Base-by-base conservation (phyloP, 1,140 invertebrate genomes). In the Drosophila azteca region DNA sequence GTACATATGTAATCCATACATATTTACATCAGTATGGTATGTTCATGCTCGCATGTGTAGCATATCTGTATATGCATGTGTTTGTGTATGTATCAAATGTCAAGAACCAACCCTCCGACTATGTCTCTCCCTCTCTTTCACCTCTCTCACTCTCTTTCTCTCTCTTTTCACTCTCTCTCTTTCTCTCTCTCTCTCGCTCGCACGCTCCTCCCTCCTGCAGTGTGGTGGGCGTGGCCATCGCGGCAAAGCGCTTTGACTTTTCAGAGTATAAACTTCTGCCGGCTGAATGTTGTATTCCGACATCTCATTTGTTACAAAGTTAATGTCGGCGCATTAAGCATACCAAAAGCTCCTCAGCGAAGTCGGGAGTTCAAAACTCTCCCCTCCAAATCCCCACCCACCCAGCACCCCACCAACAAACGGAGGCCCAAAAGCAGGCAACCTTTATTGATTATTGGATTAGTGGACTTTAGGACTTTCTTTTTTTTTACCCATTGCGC, bases 251-350 rank as follows among this genome's bases (percentile, higher is more conserved):
- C 84, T 88, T 88, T 88, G 83, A 88, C 84, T 88, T 87, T 87
- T 88, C 77, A 58, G 63, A 55, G 65, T 59, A 81, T 77, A 88
- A 82, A 79, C 64, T 87, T 82, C 74, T 66, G 62, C 66, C 64
- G 60, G 64, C 79, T 88, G 83, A 88, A 75, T 88, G 83, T 88
- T 88, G 83, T 89, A 69, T 79, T 88, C 79, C 83, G 83, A 88
- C 83, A 88, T 88, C 83, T 88, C 83, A 88, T 88, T 87, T 88
- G 83, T 88, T 88, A 88, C 83, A 89, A 88, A 88, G 83, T 88
- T 88, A 88, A 88, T 88, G 83, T 88, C 87, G 84, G 83, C 83
- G 84, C 75, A 88, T 88, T 88, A 88, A 88, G 83, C 83, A 87
- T 80, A 81, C 76, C 83, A 88, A 87, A 87, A 88, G 79, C 83